Evolutionary conservation across 2,888 invertebrate genomes (phyloP), one percentile per base, ranked within the genome.

Genomic region (Spodoptera exigua): DNA sequence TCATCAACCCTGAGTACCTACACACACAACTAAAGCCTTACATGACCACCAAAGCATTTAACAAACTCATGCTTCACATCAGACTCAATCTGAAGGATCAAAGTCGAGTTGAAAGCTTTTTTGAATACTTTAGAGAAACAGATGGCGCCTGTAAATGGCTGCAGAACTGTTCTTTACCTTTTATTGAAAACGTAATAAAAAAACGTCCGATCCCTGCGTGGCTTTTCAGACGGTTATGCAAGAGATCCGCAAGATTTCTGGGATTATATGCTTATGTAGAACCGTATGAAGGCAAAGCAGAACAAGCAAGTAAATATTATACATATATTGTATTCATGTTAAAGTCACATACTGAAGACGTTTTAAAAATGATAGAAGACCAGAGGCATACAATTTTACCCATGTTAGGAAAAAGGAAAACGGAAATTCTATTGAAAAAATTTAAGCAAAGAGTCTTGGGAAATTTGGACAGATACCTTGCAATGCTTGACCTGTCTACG

Each of bases 71-170:
- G 21, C 21, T 27, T 27, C 21, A 27, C 21, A 5, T 27, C 21
- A 27, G 21, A 27, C 21, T 27, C 21, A 27, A 27, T 27, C 21
- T 27, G 21, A 27, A 27, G 9, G 21, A 27, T 27, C 7, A 27
- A 27, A 27, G 5, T 27, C 21, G 21, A 27, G 21, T 27, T 1
- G 21, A 27, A 27, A 9, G 7, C 21, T 27, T 27, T 5, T 27
- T 7, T 65, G 74, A 82, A 12, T 85, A 84, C 45, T 77, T 82
- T 14, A 81, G 83, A 68, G 74, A 84, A 56, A 10, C 70, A 3
- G 56, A 80, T 16, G 62, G 54, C 1, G 83, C 89, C 14, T 57
- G 82, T 0, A 90, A 88, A 76, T 92, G 91, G 91, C 70, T 92
- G 18, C 85, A 84, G 32, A 58, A 85, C 63, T 91, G 91, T 65